Conservation (phyloP, 2,888 invertebrate genomes). For the Ferrisia virgata region DNA sequence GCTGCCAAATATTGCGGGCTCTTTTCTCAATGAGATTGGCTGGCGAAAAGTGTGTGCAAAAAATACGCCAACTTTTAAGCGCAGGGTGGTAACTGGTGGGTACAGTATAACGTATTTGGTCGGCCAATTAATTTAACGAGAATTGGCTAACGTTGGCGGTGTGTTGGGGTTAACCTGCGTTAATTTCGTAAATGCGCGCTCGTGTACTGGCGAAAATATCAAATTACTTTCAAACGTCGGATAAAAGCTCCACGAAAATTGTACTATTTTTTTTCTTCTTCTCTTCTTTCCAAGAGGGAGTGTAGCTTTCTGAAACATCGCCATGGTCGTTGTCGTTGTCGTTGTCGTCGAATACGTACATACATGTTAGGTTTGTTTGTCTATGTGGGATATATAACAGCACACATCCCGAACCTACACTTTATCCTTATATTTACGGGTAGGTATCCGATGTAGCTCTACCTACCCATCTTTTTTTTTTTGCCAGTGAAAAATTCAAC, state of each 20-base stretch:
- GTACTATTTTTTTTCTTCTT: neutral
- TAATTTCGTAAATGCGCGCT: slow-evolving; percentile 23
- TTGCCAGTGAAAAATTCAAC: too few species aligned
- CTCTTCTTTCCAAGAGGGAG: too few species aligned
- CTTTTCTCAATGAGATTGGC: slow-evolving; percentile 1
- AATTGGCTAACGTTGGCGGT: neutral
- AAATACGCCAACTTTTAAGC: neutral
- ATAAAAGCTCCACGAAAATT: neutral
- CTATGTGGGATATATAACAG: too few species aligned
- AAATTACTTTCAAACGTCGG: neutral
- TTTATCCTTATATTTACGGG: too few species aligned
- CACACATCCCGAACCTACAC: too few species aligned
- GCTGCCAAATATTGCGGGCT: neutral
- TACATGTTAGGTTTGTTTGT: neutral
- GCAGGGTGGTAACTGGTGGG: slow-evolving; percentile 2
- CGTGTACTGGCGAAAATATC: slow-evolving; percentile 8
- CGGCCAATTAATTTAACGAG: slow-evolving; percentile 25
- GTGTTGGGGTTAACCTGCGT: slow-evolving; percentile 17
- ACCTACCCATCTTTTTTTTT: too few species aligned
- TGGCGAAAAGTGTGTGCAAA: neutral
- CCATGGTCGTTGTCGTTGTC: neutral
- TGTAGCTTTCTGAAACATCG: neutral
- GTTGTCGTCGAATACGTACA: neutral
- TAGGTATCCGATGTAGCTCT: too few species aligned
- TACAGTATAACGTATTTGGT: slow-evolving; percentile 3